Conservation (phyloP, 2,888 invertebrate genomes). For the Cyaniris semiargus region DNA sequence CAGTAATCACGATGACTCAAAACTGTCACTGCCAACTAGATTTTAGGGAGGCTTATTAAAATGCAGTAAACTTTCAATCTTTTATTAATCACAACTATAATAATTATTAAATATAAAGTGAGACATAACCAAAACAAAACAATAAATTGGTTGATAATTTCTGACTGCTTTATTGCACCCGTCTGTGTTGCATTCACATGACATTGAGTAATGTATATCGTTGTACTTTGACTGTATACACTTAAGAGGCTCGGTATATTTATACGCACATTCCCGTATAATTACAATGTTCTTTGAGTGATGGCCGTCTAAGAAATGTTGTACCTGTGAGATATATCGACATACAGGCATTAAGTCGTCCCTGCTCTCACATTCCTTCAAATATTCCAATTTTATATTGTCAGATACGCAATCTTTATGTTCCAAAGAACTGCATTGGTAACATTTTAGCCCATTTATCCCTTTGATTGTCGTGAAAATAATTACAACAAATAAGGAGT, state of each 20-base stretch:
- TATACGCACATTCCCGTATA: slow-evolving; percentile 65
- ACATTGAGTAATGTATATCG: slow-evolving; percentile 60
- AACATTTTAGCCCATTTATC: slow-evolving; percentile 58
- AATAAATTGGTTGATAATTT: slow-evolving; percentile 27
- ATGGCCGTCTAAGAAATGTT: slow-evolving; percentile 57
- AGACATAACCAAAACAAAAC: slow-evolving; percentile 24
- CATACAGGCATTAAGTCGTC: slow-evolving; percentile 52
- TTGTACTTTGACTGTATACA: slow-evolving; percentile 61
- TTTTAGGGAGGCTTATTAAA: background rate
- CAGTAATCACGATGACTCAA: background rate
- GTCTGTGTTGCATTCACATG: slow-evolving; percentile 63
- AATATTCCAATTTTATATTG: slow-evolving; percentile 51
- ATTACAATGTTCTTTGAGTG: slow-evolving; percentile 49
- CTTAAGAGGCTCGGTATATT: slow-evolving; percentile 51
- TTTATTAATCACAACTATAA: background rate
- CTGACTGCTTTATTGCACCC: slow-evolving; percentile 57
- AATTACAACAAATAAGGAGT: slow-evolving; percentile 42
- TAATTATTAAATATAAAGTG: background rate
- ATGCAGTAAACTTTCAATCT: background rate
- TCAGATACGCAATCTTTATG: slow-evolving; percentile 55
- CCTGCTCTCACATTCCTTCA: slow-evolving; percentile 53
- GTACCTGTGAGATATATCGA: slow-evolving; percentile 59
- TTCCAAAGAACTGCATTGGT: slow-evolving; percentile 58
- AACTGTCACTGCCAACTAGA: background rate
- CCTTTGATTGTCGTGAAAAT: slow-evolving; percentile 45